A percentile compares a stretch with the other conserved stretches of the same genome.
phyloP scores from a whole-genome alignment of 2,797 vertebrate species.

The Aldrovandia affinis region DNA sequence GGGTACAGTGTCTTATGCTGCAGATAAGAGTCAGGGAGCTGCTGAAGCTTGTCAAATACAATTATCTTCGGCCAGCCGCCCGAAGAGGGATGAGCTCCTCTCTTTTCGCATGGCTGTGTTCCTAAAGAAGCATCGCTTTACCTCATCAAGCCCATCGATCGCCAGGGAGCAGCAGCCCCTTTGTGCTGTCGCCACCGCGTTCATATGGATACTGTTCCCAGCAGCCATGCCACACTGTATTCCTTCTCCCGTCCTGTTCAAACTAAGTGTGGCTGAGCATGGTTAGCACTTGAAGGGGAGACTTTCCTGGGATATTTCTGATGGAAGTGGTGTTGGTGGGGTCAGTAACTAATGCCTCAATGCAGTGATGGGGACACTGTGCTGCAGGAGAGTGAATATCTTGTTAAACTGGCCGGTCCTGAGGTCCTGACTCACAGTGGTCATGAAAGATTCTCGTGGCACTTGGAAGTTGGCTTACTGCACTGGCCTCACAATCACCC shows the following conservation, averaged over 20 bases:
- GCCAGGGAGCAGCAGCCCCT: not conserved
- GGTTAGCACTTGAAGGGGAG: not conserved
- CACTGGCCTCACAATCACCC: not conserved
- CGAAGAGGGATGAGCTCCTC: constrained; percentile 19
- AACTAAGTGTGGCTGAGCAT: not conserved
- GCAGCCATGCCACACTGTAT: too few species aligned
- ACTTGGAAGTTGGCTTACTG: not conserved
- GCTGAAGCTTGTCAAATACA: constrained; percentile 39
- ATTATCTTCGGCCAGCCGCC: constrained; percentile 39
- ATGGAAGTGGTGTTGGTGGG: not conserved
- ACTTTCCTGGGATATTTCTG: not conserved
- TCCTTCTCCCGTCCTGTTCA: too few species aligned
- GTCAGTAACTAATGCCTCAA: not conserved
- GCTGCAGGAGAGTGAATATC: not conserved
- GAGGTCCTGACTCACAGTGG: not conserved
- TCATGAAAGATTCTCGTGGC: not conserved
- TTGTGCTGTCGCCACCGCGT: not conserved
- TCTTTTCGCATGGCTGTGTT: constrained; percentile 1
- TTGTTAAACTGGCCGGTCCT: too few species aligned
- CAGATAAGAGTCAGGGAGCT: constrained; percentile 43
- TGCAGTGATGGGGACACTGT: not conserved
- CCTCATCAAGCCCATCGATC: not conserved
- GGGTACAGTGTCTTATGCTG: constrained; percentile 43
- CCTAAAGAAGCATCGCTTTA: constrained; percentile 33
- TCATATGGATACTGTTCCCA: too few species aligned